Conservation (phyloP, 2,888 invertebrate genomes). For the Atrina japonica region DNA sequence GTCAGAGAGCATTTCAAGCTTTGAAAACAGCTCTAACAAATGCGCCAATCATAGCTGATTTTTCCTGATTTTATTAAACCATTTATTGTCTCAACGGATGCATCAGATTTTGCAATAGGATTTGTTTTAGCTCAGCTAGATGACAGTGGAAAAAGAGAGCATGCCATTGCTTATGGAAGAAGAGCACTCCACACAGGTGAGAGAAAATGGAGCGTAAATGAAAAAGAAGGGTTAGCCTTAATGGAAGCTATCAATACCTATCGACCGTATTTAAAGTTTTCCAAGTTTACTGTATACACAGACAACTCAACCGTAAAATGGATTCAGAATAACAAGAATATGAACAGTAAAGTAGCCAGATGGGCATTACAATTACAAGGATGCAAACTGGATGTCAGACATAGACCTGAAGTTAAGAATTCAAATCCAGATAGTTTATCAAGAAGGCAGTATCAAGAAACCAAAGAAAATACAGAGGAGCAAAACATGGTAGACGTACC, state of each 20-base stretch:
- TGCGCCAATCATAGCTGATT: constrained; percentile 46
- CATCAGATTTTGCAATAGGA: constrained; percentile 41
- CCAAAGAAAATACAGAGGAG: not conserved
- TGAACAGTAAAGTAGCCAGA: constrained; percentile 33
- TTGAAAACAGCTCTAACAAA: constrained; percentile 44
- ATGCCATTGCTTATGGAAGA: constrained; percentile 36
- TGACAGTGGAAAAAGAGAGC: constrained; percentile 40
- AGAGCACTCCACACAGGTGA: constrained; percentile 79
- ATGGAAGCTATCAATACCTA: constrained; percentile 47
- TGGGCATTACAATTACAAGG: constrained; percentile 40
- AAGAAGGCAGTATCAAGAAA: constrained; percentile 19
- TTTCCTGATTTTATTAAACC: constrained; percentile 46
- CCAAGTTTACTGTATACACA: constrained; percentile 42
- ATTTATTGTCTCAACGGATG: constrained; percentile 49
- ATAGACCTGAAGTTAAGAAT: constrained; percentile 29
- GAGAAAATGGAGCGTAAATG: constrained; percentile 49
- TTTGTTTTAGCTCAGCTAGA: constrained; percentile 48
- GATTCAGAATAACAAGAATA: constrained; percentile 1
- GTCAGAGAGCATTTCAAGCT: constrained; percentile 45
- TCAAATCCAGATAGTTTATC: constrained; percentile 39
- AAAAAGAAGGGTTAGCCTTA: constrained; percentile 29
- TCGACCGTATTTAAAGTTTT: constrained; percentile 38
- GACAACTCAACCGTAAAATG: constrained; percentile 26
- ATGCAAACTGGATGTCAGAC: constrained; percentile 34
- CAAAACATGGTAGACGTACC: not conserved